These are phyloP conservation scores for Sebastes wilsoni DNA, from an alignment of 2,797 vertebrate genomes.

Conservation along the genomic window DNA sequence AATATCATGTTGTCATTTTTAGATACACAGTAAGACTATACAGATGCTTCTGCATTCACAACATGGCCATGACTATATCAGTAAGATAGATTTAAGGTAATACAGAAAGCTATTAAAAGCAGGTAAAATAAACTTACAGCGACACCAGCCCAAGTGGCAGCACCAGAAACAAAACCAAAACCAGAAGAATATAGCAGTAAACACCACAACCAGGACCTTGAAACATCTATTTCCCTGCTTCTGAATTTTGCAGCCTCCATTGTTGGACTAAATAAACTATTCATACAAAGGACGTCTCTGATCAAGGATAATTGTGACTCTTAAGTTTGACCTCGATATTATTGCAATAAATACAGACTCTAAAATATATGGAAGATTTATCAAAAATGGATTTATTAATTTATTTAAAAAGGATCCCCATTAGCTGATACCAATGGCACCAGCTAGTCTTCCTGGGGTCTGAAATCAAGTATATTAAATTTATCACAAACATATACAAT, in stretches of 20 bases:
- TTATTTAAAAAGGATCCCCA: too few relatives aligned
- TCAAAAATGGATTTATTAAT: neutral
- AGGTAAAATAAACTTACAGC: constrained; percentile 89
- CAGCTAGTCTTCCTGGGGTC: too few relatives aligned
- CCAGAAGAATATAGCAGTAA: neutral
- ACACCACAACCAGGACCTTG: neutral
- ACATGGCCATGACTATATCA: neutral
- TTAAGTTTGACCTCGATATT: neutral
- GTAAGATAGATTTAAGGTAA: neutral
- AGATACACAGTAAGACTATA: neutral
- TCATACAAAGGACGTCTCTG: neutral
- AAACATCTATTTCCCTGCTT: neutral
- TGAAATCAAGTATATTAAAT: too few relatives aligned
- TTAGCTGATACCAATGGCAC: too few relatives aligned
- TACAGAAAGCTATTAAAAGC: neutral
- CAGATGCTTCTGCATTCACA: neutral
- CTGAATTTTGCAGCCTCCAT: constrained; percentile 3
- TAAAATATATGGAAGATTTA: constrained; percentile 4
- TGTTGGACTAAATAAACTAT: constrained; percentile 39
- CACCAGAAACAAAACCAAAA: constrained; percentile 83
- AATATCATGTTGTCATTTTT: neutral
- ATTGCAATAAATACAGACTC: neutral
- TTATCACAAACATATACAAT: too few relatives aligned
- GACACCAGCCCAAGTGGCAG: constrained; percentile 98
- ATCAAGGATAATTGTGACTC: neutral